Base-by-base conservation (phyloP, 2,888 invertebrate genomes). In the Macrophya annulata region DNA sequence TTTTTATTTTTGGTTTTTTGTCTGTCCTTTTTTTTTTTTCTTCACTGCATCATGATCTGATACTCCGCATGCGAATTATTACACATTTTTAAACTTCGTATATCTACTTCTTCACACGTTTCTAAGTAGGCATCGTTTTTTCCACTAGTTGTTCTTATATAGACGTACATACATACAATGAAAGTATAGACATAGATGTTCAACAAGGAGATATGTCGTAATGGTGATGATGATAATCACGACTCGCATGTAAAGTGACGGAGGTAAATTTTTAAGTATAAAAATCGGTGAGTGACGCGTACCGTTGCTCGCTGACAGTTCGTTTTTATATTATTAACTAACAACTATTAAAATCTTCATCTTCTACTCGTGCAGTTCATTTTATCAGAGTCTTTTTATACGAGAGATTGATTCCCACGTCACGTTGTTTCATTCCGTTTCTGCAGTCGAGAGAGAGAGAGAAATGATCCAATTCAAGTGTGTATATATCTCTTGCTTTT, bases 241-340 rank as follows among this genome's bases (percentile, higher is more conserved):
- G 31, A 77, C 55, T 77, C 55, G 48, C 25, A 51, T 55, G 77
- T 37, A 77, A 77, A 25, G 37, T 31, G 77, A 77, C 37, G 55
- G 77, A 77, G 77, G 55, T 51, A n/a, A 55, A 55, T 31, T 31
- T 31, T 77, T 6, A 37, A 55, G 51, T 55, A 37, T 15, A 55
- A 55, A 55, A 77, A 77, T 55, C 31, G 31, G 15, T 77, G 77
- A 77, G 51, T 77, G 77, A 77, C 77, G 77, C 55, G 77, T 55
- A 77, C 48, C 77, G 77, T 55, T 55, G 17, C 17, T 12, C 77
- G 77, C 55, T 55, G 77, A 77, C 77, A 77, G 77, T 55, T 37
- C 15, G 5, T 55, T 37, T 55, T 55, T n/a, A 17, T 77, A 37
- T 55, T 55, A 55, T 77, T 37, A 55, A 55, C 31, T 77, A 17